phyloP scores from a whole-genome alignment of 1,140 invertebrate species.

The Musca domestica region DNA sequence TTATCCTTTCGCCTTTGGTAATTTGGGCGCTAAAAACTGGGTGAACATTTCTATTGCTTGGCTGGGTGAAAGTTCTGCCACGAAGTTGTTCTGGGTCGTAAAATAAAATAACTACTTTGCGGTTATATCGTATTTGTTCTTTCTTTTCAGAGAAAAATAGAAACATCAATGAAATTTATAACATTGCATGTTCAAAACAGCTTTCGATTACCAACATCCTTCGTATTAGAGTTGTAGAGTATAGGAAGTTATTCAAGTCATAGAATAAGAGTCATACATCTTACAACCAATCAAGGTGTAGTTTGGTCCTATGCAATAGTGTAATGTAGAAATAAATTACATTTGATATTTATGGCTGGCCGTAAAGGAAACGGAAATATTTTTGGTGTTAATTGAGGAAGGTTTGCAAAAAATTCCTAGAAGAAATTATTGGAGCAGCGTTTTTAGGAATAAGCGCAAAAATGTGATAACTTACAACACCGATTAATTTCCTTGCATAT shows the following conservation, averaged over 20 bases:
- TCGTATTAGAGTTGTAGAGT: not conserved
- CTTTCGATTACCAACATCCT: not conserved
- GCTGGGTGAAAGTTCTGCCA: too few species aligned
- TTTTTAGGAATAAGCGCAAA: too few species aligned
- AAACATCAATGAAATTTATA: constrained; percentile 53
- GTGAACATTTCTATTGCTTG: too few species aligned
- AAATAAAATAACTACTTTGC: constrained; percentile 20
- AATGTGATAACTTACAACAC: too few species aligned
- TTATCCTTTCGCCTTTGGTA: too few species aligned
- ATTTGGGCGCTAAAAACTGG: too few species aligned
- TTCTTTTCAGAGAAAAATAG: constrained; percentile 37
- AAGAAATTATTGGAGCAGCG: too few species aligned
- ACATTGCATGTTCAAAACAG: constrained; percentile 44
- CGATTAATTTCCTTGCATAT: too few species aligned
- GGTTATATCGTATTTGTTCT: constrained; percentile 15
- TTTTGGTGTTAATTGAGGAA: constrained; percentile 11
- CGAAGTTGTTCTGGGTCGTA: too few species aligned
- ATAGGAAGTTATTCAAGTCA: not conserved
- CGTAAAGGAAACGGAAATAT: constrained; percentile 14
- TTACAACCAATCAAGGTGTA: not conserved
- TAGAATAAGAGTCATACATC: not conserved
- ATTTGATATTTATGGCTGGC: constrained; percentile 19
- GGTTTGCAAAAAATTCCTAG: too few species aligned
- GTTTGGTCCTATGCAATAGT: not conserved
- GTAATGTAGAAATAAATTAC: constrained; percentile 34